A percentile compares a stretch with the other conserved stretches of the same genome.
Evolutionary conservation across 1,140 invertebrate genomes (phyloP).

Genomic region (Latrodectus geometricus): DNA sequence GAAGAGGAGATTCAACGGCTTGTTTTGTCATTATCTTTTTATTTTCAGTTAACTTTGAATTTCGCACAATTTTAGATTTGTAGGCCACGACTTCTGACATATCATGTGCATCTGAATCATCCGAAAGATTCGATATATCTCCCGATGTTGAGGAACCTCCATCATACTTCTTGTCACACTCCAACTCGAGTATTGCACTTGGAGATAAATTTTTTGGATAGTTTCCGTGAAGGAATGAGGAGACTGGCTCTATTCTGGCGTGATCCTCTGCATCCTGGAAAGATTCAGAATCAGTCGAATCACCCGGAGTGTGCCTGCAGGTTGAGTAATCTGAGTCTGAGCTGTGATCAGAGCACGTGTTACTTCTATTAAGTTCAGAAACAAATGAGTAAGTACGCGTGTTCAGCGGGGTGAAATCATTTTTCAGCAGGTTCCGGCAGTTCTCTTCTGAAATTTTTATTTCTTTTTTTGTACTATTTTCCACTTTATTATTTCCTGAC

Average conservation of each 20-base stretch:
- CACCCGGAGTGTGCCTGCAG: constrained; percentile 36
- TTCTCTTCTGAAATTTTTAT: background rate
- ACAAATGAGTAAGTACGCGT: constrained; percentile 39
- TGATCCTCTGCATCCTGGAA: constrained; percentile 46
- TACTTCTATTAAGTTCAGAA: constrained; percentile 30
- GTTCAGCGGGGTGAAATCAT: constrained; percentile 36
- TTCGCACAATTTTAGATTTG: constrained; percentile 11
- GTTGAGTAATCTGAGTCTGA: constrained; percentile 59
- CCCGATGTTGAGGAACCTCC: constrained; percentile 37
- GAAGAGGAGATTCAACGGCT: too few species aligned
- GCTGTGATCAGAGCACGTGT: constrained; percentile 15
- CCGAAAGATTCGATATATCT: constrained; percentile 45
- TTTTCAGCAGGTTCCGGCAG: background rate
- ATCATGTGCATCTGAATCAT: constrained; percentile 36
- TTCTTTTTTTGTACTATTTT: constrained; percentile 8
- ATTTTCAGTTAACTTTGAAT: too few species aligned
- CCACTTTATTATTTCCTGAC: background rate
- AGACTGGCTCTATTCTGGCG: constrained; percentile 2
- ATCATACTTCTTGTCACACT: constrained; percentile 46
- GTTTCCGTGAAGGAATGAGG: constrained; percentile 42
- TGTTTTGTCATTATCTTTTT: too few species aligned
- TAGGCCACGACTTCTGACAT: background rate
- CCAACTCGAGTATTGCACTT: background rate
- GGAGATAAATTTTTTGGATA: constrained; percentile 3
- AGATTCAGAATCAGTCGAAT: constrained; percentile 53